Conservation (phyloP, 2,888 invertebrate genomes). For the Drosophila peninsularis region DNA sequence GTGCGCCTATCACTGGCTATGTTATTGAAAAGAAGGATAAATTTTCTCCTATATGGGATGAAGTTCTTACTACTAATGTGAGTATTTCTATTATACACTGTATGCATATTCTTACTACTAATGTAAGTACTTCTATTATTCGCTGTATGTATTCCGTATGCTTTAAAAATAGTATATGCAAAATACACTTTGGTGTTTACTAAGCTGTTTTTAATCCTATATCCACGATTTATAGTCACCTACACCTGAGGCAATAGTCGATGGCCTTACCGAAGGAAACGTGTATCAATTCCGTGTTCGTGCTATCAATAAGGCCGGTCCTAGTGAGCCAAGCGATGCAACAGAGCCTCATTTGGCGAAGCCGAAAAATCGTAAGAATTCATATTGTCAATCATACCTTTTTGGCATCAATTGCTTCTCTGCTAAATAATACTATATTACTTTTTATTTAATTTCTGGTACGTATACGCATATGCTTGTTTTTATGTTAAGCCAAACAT, state of each 20-base stretch:
- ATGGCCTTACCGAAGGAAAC: constrained; percentile 94
- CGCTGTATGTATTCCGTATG: background rate
- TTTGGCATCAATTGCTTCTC: constrained; percentile 3
- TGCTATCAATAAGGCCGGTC: constrained; percentile 97
- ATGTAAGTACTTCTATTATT: constrained; percentile 84
- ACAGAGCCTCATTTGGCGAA: constrained; percentile 95
- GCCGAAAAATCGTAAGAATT: constrained; percentile 91
- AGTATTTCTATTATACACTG: constrained; percentile 22
- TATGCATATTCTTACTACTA: constrained; percentile 85
- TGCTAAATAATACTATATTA: constrained; percentile 7
- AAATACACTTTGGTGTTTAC: too few relatives aligned
- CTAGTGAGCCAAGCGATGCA: constrained; percentile 95
- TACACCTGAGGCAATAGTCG: constrained; percentile 92
- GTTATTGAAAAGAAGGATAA: constrained; percentile 95
- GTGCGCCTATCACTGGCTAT: constrained; percentile 98
- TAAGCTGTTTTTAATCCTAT: background rate
- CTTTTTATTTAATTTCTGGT: constrained; percentile 16
- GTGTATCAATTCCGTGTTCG: constrained; percentile 97
- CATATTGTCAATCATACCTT: background rate
- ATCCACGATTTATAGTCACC: constrained; percentile 86
- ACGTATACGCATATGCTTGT: constrained; percentile 18
- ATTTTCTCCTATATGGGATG: constrained; percentile 94
- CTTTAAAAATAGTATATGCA: background rate
- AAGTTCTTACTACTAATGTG: constrained; percentile 90
- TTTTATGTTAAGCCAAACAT: constrained; percentile 63